Conservation (phyloP, 2,113 vertebrate genomes). For the Guaruba guarouba region DNA sequence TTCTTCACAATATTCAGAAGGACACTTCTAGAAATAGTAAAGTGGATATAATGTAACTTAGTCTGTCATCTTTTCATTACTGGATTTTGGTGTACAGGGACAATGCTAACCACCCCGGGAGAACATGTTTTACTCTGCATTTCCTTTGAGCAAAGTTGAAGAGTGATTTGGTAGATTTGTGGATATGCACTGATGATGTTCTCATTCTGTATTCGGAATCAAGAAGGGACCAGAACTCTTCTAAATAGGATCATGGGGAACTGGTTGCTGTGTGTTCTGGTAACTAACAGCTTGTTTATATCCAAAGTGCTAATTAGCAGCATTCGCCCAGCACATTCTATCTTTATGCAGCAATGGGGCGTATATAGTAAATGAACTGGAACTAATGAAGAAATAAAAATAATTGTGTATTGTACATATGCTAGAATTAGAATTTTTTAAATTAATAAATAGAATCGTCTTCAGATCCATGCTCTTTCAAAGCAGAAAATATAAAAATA, state of each 20-base stretch:
- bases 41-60: neutral
- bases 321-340: neutral
- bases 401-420: neutral
- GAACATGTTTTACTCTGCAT: neutral
- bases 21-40: neutral
- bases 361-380: neutral
- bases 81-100: neutral
- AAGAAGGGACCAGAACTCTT: neutral
- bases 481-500: neutral
- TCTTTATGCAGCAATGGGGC: neutral
- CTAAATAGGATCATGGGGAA: neutral
- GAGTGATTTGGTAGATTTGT: neutral
- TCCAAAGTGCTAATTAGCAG: neutral
- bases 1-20: neutral
- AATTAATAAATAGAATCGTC: neutral
- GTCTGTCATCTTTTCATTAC: neutral
- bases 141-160: neutral
- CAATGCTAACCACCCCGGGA: neutral
- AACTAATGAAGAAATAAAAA: neutral
- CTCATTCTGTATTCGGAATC: neutral
- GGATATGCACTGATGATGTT: neutral
- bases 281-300: slow-evolving; percentile 27
- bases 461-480: neutral
- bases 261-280: neutral
- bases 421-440: neutral